These are phyloP conservation scores for Campoletis sonorensis DNA, from an alignment of 1,140 invertebrate species.

Conservation along the genomic window DNA sequence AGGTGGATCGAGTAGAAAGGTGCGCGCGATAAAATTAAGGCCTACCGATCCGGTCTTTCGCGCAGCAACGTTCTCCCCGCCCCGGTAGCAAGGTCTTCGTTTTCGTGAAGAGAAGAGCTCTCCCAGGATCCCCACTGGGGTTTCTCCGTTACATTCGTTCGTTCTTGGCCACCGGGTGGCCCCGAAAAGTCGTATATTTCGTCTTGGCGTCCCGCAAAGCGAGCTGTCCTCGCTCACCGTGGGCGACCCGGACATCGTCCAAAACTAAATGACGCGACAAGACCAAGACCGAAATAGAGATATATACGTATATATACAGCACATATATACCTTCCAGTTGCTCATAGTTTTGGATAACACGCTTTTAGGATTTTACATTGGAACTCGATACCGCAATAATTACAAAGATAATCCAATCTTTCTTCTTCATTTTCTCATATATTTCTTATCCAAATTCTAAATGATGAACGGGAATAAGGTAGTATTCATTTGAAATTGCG, in stretches of 20 bases:
- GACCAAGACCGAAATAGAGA: background rate
- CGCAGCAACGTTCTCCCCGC: conserved; percentile 5
- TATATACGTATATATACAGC: background rate
- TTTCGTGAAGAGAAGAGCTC: conserved; percentile 20
- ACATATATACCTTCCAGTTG: too few species aligned
- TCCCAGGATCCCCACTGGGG: conserved; percentile 53
- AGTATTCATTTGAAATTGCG: too few species aligned
- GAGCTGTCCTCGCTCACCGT: conserved; percentile 54
- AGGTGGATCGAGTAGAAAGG: conserved; percentile 26
- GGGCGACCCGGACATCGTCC: conserved; percentile 34
- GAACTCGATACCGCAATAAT: too few species aligned
- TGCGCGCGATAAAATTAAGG: conserved; percentile 48
- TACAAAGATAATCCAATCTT: too few species aligned
- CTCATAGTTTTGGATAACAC: background rate
- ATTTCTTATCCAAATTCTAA: too few species aligned
- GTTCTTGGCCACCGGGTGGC: conserved; percentile 56
- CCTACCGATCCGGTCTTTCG: conserved; percentile 47
- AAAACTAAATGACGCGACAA: conserved; percentile 35
- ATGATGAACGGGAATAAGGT: too few species aligned
- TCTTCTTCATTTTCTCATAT: too few species aligned
- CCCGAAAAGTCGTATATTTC: conserved; percentile 64
- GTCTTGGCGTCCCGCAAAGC: conserved; percentile 46
- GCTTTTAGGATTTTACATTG: background rate
- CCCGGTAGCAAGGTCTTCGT: conserved; percentile 26
- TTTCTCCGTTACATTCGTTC: conserved; percentile 53